Evolutionary conservation across 1,140 invertebrate genomes (phyloP).

Genomic region (Amphibalanus amphitrite): DNA sequence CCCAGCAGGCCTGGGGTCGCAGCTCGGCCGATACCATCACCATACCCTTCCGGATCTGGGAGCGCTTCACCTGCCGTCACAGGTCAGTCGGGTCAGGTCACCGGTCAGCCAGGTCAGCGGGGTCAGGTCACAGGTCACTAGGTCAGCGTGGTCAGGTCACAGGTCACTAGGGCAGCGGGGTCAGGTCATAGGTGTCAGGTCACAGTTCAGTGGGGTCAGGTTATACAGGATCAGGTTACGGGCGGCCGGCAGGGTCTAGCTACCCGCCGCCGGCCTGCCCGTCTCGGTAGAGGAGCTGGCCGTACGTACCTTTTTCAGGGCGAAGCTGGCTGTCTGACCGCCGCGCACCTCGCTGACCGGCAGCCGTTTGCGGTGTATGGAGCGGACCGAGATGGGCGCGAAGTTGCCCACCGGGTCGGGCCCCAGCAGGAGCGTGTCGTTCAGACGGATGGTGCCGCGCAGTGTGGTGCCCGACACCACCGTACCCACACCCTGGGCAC

Average conservation of each 20-base stretch:
- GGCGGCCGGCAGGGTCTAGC: too few relatives aligned
- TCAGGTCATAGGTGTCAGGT: too few relatives aligned
- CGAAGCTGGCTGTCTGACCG: constrained; percentile 97
- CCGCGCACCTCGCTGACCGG: constrained; percentile 84
- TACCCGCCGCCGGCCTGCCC: too few relatives aligned
- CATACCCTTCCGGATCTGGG: constrained; percentile 96
- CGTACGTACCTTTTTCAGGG: constrained; percentile 60
- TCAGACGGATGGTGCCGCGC: constrained; percentile 75
- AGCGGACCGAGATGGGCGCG: constrained; percentile 78
- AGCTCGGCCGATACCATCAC: constrained; percentile 85
- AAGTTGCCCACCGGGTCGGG: constrained; percentile 91
- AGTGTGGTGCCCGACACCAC: constrained; percentile 78
- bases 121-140: too few relatives aligned
- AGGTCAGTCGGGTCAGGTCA: too few relatives aligned
- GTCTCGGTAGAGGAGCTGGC: too few relatives aligned
- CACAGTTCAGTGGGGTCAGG: too few relatives aligned
- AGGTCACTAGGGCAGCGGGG: too few relatives aligned
- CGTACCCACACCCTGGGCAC: constrained; percentile 74
- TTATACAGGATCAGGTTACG: too few relatives aligned
- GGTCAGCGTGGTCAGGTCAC: too few relatives aligned
- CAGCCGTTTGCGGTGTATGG: constrained; percentile 96
- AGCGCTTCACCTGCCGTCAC: constrained; percentile 52
- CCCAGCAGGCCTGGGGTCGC: constrained; percentile 94
- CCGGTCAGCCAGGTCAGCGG: too few relatives aligned
- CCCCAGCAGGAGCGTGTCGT: constrained; percentile 82